Evolutionary conservation across 2,888 invertebrate genomes (phyloP).

Genomic region (Hyalella azteca): DNA sequence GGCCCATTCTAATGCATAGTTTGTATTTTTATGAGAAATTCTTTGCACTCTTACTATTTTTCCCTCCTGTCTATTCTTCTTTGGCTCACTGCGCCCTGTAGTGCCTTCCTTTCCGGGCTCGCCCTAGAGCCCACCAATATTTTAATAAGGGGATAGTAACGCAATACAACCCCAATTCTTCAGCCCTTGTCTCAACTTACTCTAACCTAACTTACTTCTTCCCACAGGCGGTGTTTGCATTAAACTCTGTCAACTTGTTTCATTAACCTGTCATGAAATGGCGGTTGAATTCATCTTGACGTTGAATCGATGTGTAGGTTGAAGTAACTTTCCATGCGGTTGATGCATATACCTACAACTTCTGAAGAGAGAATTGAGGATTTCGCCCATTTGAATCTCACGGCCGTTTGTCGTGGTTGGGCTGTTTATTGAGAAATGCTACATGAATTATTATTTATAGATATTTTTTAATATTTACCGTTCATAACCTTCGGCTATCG

Average conservation of each 20-base stretch:
- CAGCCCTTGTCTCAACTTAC: neutral
- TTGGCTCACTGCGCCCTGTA: constrained; percentile 23
- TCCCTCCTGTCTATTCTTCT: neutral
- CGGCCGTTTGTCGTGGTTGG: too few relatives aligned
- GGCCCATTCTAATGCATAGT: constrained; percentile 9
- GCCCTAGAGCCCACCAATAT: constrained; percentile 16
- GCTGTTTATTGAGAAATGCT: too few relatives aligned
- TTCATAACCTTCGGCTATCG: too few relatives aligned
- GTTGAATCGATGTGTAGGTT: too few relatives aligned
- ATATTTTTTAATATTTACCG: too few relatives aligned
- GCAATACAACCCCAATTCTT: neutral
- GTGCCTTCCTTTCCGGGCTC: constrained; percentile 33
- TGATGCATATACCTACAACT: too few relatives aligned
- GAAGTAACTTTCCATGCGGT: too few relatives aligned
- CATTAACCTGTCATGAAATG: neutral
- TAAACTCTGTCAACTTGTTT: neutral
- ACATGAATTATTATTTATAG: too few relatives aligned
- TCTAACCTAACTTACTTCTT: neutral
- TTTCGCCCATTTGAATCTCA: too few relatives aligned
- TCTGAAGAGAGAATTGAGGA: too few relatives aligned
- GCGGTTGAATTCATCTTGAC: too few relatives aligned
- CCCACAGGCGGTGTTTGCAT: neutral
- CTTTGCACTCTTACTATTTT: constrained; percentile 9
- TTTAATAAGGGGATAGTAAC: constrained; percentile 26
- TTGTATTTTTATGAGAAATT: constrained; percentile 33